Percentiles rank a stretch among this genome's conserved stretches.
These are phyloP conservation scores for Cerceris ruficornis DNA, from an alignment of 2,888 invertebrate species.

Conservation along the genomic window DNA sequence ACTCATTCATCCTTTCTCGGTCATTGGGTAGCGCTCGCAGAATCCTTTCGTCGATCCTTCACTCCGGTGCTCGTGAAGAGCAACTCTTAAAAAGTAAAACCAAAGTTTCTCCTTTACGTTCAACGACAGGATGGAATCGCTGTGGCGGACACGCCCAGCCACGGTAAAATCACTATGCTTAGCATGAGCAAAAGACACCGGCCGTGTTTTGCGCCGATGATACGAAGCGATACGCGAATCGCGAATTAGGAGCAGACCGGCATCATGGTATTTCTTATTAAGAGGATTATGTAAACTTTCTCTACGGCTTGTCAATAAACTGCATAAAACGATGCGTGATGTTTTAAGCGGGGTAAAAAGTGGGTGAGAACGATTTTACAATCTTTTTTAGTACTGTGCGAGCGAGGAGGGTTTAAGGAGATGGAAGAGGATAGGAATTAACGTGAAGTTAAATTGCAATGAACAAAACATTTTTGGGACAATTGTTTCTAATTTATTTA, in stretches of 20 bases:
- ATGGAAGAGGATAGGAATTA: too few relatives aligned
- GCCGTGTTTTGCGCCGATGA: constrained; percentile 3
- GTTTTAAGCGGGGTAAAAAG: too few relatives aligned
- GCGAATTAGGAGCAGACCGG: constrained; percentile 29
- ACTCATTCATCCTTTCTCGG: constrained; percentile 67
- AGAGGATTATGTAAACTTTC: constrained; percentile 57
- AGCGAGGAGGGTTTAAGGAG: too few relatives aligned
- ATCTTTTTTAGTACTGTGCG: too few relatives aligned
- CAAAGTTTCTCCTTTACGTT: constrained; percentile 64
- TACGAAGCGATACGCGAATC: constrained; percentile 11
- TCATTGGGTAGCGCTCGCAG: constrained; percentile 43
- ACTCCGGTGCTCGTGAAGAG: constrained; percentile 27
- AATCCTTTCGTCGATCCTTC: constrained; percentile 66
- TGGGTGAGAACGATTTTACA: too few relatives aligned
- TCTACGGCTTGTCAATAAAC: constrained; percentile 4
- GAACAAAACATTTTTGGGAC: too few relatives aligned
- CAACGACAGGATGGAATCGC: constrained; percentile 41
- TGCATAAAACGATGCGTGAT: not conserved
- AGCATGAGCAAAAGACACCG: not conserved
- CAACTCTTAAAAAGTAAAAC: constrained; percentile 71
- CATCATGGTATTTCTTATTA: constrained; percentile 16
- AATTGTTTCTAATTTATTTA: too few relatives aligned
- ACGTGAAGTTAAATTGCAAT: too few relatives aligned
- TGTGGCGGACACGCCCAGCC: constrained; percentile 54
- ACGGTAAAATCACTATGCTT: constrained; percentile 47